Percentiles rank a stretch among this genome's conserved stretches.
phyloP scores from a whole-genome alignment of 2,797 vertebrate genomes.

The Mormyrops boulengeri region DNA sequence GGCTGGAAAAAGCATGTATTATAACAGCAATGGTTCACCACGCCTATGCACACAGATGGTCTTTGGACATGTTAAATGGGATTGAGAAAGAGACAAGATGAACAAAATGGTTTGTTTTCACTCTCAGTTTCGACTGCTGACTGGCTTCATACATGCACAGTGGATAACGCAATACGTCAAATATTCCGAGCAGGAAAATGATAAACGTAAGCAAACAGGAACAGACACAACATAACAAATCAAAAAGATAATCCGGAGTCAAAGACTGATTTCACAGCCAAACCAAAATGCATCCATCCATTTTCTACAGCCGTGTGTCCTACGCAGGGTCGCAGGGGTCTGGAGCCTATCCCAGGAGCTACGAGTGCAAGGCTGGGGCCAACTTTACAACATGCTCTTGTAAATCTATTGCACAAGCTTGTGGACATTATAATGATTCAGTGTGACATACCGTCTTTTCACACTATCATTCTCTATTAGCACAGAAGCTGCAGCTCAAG shows the following conservation, averaged over 20 bases:
- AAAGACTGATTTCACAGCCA: neutral
- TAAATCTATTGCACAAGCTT: neutral
- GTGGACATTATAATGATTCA: neutral
- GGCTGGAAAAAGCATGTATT: neutral
- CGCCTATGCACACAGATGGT: conserved; percentile 24
- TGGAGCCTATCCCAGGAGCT: neutral
- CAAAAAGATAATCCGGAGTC: neutral
- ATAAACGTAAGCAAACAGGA: neutral
- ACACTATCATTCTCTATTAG: neutral
- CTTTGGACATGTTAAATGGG: conserved; percentile 12
- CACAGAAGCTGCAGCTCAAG: neutral
- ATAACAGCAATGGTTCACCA: neutral
- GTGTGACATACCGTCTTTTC: neutral
- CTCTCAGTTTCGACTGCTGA: neutral
- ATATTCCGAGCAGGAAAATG: neutral
- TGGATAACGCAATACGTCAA: neutral
- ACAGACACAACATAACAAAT: neutral
- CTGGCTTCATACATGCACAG: conserved; percentile 17
- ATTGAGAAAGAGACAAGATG: neutral
- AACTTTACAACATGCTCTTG: neutral
- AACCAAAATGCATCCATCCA: neutral
- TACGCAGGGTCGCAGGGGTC: neutral
- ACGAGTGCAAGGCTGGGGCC: neutral
- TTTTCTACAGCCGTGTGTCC: neutral
- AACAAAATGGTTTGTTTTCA: neutral